Conservation (phyloP, 1,140 invertebrate genomes). For the Triops cancriformis region DNA sequence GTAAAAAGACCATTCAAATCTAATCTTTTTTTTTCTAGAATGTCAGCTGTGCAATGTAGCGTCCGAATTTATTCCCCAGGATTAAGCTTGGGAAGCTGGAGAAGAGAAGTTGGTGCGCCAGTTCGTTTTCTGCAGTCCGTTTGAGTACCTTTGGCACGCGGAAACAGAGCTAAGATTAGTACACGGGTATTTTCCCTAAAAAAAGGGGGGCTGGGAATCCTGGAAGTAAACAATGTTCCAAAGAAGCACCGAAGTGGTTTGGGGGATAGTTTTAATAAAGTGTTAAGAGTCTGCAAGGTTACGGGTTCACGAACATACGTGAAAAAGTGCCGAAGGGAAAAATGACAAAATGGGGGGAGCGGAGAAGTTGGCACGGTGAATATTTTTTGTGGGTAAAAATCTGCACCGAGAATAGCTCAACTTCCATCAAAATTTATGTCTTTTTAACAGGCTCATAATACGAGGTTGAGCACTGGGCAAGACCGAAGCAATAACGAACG, state of each 20-base stretch:
- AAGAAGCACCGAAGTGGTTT: no score
- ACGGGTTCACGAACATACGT: no score
- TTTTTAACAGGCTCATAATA: constrained; percentile 9
- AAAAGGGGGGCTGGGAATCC: no score
- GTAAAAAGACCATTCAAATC: background rate
- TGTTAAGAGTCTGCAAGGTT: no score
- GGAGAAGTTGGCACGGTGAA: background rate
- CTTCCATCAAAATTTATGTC: constrained; percentile 6
- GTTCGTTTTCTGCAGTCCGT: background rate
- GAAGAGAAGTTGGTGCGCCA: background rate
- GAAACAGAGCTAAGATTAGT: background rate
- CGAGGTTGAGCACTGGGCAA: constrained; percentile 8
- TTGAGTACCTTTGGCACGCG: background rate
- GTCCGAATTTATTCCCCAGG: background rate
- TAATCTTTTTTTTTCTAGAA: background rate
- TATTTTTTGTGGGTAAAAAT: background rate
- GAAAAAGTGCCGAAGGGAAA: background rate
- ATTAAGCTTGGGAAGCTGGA: background rate
- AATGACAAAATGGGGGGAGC: background rate
- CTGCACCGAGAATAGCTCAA: background rate
- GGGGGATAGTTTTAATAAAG: no score
- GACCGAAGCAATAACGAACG: constrained; percentile 10
- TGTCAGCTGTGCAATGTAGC: background rate
- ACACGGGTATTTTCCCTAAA: background rate
- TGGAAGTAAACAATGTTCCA: no score